Base-by-base conservation (phyloP, 2,797 vertebrate species). In the Hydrocynus forskahlii region DNA sequence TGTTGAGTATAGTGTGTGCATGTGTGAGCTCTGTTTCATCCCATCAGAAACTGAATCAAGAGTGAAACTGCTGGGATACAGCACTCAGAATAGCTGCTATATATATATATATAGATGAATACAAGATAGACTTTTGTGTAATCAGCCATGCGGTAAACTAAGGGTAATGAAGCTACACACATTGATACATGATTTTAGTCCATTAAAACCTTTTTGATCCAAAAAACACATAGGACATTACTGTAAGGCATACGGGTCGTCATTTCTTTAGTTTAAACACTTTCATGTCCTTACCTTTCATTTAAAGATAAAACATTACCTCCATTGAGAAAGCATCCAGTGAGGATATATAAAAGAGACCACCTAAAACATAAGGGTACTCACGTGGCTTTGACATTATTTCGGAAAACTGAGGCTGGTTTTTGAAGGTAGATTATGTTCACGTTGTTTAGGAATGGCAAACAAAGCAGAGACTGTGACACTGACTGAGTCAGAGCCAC, bases 381-480 rank as follows among this genome's bases (percentile, higher is more conserved):
- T 55, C 40, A 81, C 2, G 48, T 52, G 48, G 48, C 43, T 45
- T 45, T 45, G 43, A 45, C 71, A 70, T 83, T 64, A 80, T 62
- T 63, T 57, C 57, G 43, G 63, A 35, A 68, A 75, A 50, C 48
- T 59, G 79, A 66, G 76, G 70, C 68, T 75, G 71, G 50, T 54
- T 84, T 80, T 78, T 52, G n/a, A 72, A 78, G 52, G 76, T 54
- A 76, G 81, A 82, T 84, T 80, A 80, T 86, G 77, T 84, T 86
- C 76, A 75, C 73, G 60, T 78, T 69, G 29, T 75, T 77, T 50
- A 66, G 60, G 54, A 72, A 84, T 75, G 43, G 17, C 71, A 64
- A 81, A 86, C 79, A 76, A 80, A 84, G 79, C 78, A 78, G 40
- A 68, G 62, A 68, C 80, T 82, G 75, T 82, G 57, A 81, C 72